Percentiles rank a stretch among this genome's conserved stretches.
Conservation (phyloP, 2,113 vertebrate species). For the Psittacus erithacus region DNA sequence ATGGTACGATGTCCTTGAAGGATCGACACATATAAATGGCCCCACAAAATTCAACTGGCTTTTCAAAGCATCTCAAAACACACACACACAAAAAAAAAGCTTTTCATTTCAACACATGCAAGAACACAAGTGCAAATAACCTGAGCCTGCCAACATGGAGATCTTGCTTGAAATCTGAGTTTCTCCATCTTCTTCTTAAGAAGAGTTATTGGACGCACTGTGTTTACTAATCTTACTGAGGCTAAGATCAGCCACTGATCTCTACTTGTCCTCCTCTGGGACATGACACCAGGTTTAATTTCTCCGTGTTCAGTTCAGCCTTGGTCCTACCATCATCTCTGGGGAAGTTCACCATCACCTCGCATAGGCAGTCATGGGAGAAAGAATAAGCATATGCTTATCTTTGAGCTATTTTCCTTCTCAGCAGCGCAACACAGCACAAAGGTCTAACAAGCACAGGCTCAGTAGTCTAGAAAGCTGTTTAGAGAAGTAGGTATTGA, state of each 20-base stretch:
- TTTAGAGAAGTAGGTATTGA: neutral
- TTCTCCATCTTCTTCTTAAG: neutral
- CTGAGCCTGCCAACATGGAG: neutral
- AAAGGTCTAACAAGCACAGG: neutral
- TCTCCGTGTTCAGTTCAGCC: neutral
- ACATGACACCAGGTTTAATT: neutral
- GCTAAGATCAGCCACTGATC: neutral
- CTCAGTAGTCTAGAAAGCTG: neutral
- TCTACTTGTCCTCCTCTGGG: neutral
- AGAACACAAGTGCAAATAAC: neutral
- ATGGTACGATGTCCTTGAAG: neutral
- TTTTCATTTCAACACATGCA: neutral
- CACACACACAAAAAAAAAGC: accelerated
- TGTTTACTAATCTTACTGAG: neutral
- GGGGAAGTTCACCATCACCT: neutral
- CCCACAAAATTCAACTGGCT: neutral
- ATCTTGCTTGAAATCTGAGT: neutral
- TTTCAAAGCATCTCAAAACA: neutral
- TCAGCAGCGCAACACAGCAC: neutral
- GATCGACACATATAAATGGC: neutral
- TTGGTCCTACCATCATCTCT: neutral
- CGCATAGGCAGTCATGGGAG: neutral
- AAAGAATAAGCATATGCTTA: neutral
- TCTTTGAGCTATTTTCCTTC: neutral
- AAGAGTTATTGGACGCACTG: neutral